Percentiles rank a stretch among this genome's conserved stretches.
Evolutionary conservation across 2,888 invertebrate genomes (phyloP).

Genomic region (Clistopyga incitator): DNA sequence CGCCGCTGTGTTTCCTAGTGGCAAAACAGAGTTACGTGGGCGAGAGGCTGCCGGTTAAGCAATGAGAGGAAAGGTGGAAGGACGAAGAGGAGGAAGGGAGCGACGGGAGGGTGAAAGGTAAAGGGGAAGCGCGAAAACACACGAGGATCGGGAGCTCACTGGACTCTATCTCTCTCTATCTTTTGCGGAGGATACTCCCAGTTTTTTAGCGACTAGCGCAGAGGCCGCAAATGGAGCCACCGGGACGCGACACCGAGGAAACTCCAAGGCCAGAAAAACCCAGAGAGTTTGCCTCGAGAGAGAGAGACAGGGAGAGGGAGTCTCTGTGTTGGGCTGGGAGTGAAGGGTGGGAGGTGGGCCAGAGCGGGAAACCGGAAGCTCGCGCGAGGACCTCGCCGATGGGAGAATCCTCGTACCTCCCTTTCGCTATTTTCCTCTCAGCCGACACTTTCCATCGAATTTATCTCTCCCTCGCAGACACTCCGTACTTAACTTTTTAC

Average conservation of each 20-base stretch:
- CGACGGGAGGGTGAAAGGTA: slow-evolving; percentile 17
- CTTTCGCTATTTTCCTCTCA: slow-evolving; percentile 34
- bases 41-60: slow-evolving; percentile 47
- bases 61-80: slow-evolving; percentile 29
- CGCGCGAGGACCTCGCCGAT: slow-evolving; percentile 53
- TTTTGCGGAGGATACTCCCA: slow-evolving; percentile 69
- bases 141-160: slow-evolving; percentile 20
- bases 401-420: slow-evolving; percentile 44
- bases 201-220: slow-evolving; percentile 36
- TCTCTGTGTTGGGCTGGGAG: slow-evolving; percentile 19
- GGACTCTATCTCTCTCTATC: slow-evolving; percentile 54
- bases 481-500: slow-evolving; percentile 34
- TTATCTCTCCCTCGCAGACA: slow-evolving; percentile 58
- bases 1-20: slow-evolving; percentile 49
- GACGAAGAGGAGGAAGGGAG: slow-evolving; percentile 35
- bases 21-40: slow-evolving; percentile 67
- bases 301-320: too few species aligned
- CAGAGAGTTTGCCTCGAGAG: slow-evolving; percentile 47
- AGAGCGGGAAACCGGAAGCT: slow-evolving; percentile 60
- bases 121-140: slow-evolving; percentile 47
- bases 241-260: slow-evolving; percentile 59
- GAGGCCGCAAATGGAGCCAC: slow-evolving; percentile 60
- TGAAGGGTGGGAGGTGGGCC: slow-evolving; percentile 16
- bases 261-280: slow-evolving; percentile 52
- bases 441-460: slow-evolving; percentile 62